phyloP scores from a whole-genome alignment of 2,797 vertebrate genomes.

The Melanotaenia maccullochi region DNA sequence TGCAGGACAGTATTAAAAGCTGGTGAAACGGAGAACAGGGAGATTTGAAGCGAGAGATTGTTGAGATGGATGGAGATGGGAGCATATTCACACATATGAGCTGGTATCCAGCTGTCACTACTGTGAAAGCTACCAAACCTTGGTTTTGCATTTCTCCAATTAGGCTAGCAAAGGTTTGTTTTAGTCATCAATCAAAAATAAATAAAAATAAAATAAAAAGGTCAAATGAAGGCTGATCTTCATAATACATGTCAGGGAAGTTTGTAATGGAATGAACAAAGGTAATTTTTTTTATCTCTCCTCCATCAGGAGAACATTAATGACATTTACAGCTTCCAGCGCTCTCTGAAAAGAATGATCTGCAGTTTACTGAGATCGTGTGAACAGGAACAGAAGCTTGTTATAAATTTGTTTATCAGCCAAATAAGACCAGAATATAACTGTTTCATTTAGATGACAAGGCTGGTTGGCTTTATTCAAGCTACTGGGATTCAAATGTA shows the following conservation, averaged over 20 bases:
- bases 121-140: neutral
- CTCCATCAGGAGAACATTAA: neutral
- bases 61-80: slow-evolving; percentile 26
- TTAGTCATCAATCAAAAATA: no score
- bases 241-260: neutral
- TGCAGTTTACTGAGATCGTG: neutral
- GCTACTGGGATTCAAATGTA: no score
- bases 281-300: neutral
- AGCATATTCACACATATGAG: slow-evolving; percentile 27
- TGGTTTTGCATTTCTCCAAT: neutral
- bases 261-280: neutral
- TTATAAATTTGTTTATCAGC: neutral
- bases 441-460: no score
- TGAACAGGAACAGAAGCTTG: neutral
- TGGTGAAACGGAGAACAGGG: slow-evolving; percentile 36
- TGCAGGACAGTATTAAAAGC: slow-evolving; percentile 26
- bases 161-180: neutral
- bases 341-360: neutral
- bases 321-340: neutral
- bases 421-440: no score
- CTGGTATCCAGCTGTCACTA: neutral
- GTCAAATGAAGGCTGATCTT: neutral
- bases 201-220: no score
- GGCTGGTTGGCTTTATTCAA: no score
- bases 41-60: slow-evolving; percentile 40